phyloP scores from a whole-genome alignment of 2,113 vertebrate species.

The Amazona vittata region DNA sequence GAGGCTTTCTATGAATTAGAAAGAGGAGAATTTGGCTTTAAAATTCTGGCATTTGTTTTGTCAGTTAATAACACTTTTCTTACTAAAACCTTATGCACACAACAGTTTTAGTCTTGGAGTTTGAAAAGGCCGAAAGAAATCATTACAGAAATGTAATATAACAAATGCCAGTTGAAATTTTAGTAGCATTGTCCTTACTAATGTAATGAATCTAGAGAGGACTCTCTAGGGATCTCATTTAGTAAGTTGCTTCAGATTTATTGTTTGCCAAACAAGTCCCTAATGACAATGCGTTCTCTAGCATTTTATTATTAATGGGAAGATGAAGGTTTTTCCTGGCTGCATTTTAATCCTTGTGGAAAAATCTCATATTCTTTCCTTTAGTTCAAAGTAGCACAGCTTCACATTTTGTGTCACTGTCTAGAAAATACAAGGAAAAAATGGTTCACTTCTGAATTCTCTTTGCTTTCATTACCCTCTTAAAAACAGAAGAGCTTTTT shows the following conservation, averaged over 20 bases:
- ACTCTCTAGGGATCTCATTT: slow-evolving; percentile 4
- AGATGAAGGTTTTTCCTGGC: neutral
- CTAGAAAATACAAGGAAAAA: neutral
- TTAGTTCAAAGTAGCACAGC: neutral
- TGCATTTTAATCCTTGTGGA: neutral
- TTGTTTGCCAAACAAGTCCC: slow-evolving; percentile 4
- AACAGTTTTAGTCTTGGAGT: neutral
- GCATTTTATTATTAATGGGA: neutral
- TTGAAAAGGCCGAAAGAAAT: slow-evolving; percentile 1
- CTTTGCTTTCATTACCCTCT: neutral
- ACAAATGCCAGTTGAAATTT: neutral
- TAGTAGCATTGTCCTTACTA: neutral
- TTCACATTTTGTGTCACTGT: neutral
- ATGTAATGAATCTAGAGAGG: neutral
- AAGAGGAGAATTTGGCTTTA: neutral
- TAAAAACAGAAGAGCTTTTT: neutral
- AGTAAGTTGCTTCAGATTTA: slow-evolving; percentile 10
- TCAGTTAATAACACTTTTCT: neutral
- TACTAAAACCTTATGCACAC: neutral
- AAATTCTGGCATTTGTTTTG: neutral
- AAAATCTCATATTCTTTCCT: neutral
- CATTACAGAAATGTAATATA: neutral
- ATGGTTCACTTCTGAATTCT: neutral
- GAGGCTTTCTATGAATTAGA: neutral
- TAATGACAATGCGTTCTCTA: neutral